Percentiles rank a stretch among this genome's conserved stretches.
Conservation (phyloP, 2,888 invertebrate species). For the Rhogogaster chlorosoma region DNA sequence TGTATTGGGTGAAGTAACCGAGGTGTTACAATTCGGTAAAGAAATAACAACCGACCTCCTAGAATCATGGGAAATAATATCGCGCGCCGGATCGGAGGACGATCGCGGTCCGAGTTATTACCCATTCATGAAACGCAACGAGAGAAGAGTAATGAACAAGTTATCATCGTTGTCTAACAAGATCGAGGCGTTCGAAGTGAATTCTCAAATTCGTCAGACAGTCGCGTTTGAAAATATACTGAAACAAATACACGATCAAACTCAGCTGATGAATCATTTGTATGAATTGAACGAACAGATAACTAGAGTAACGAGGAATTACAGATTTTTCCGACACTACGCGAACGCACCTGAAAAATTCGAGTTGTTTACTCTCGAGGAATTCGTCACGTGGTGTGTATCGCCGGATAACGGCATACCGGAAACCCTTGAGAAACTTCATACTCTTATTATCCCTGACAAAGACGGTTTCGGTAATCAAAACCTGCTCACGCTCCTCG, state of each 20-base stretch:
- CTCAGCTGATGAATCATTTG: conserved; percentile 81
- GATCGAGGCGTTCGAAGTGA: conserved; percentile 66
- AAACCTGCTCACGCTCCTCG: conserved; percentile 76
- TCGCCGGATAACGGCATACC: conserved; percentile 84
- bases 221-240: conserved; percentile 8
- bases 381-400: conserved; percentile 86
- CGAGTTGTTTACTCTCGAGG: conserved; percentile 84
- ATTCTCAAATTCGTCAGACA: conserved; percentile 59
- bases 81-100: conserved; percentile 55
- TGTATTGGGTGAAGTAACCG: conserved; percentile 64
- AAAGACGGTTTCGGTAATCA: conserved; percentile 77
- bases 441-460: conserved; percentile 81
- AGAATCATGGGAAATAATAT: conserved; percentile 66
- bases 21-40: conserved; percentile 67
- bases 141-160: conserved; percentile 75
- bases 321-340: conserved; percentile 82
- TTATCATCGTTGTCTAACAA: conserved; percentile 65
- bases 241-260: conserved; percentile 55
- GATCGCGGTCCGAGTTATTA: conserved; percentile 80
- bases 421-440: conserved; percentile 84
- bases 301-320: conserved; percentile 66
- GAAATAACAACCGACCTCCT: conserved; percentile 63
- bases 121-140: conserved; percentile 82
- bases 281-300: conserved; percentile 81
- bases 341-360: conserved; percentile 79